Evolutionary conservation across 2,888 invertebrate species (phyloP), one percentile per base, ranked within the genome.

Genomic region (Synergus umbraculus): DNA sequence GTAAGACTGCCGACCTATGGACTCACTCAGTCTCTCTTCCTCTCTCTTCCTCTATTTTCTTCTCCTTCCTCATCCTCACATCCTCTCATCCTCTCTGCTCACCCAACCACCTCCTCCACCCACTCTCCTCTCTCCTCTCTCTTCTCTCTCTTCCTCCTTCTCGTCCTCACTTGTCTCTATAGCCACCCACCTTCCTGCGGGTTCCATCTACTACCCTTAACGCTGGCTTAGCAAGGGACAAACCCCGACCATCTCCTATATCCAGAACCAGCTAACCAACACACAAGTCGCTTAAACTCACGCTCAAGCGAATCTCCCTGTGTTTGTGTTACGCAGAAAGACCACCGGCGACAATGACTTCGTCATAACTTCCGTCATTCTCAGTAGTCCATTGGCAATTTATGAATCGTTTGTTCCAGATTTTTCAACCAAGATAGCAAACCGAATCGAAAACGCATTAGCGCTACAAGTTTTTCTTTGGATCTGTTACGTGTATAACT

Each of bases 1-100:
- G 92, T 91, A 92, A 92, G 92, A 91, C 92, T 92, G 87, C 90
- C 90, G 88, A 89, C 89, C 88, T 90, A 90, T 89, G 88, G 85
- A 88, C 88, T 85, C 86, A 81, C 86, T 84, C 85, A 89, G 88
- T 86, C 86, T 85, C 85, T 86, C 86, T 82, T 86, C 78, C 85
- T 82, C 81, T 81, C 79, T 79, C 80, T 82, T 81, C 84, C 83
- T 77, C 81, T 79, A 79, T 82, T 82, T 82, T 81, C 81, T 82
- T 83, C 82, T 82, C 83, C 76, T 80, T 82, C 82, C 83, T 82
- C 84, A 79, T 80, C 81, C 81, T 81, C 81, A 79, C 82, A 83
- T 81, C 83, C 84, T 79, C 85, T 85, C 83, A 81, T 83, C 7
- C 60, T 60, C 65, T 85, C 87, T 81, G 86, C 87, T 87, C 87